phyloP scores from a whole-genome alignment of 1,140 invertebrate species.

The Calliphora vicina region DNA sequence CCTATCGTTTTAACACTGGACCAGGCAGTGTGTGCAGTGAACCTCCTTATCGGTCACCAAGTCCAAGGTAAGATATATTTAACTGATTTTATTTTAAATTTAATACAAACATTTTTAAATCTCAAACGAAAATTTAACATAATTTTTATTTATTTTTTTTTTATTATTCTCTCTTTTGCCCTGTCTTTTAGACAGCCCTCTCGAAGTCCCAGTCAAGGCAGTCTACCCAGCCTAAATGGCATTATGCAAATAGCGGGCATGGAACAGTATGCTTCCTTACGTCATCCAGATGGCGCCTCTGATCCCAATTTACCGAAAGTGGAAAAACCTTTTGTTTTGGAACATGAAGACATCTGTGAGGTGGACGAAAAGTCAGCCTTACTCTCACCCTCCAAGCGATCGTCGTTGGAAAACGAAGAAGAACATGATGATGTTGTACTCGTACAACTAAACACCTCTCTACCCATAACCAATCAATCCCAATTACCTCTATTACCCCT shows the following conservation, averaged over 20 bases:
- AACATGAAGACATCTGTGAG: slow-evolving; percentile 55
- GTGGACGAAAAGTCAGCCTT: slow-evolving; percentile 67
- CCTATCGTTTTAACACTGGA: slow-evolving; percentile 76
- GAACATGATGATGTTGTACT: neutral
- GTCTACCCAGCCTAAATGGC: slow-evolving; percentile 60
- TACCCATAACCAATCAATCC: slow-evolving; percentile 66
- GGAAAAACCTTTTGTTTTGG: slow-evolving; percentile 62
- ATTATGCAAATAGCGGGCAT: slow-evolving; percentile 70
- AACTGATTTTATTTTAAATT: slow-evolving; percentile 47
- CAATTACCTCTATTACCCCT: slow-evolving; percentile 57
- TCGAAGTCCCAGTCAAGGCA: slow-evolving; percentile 60
- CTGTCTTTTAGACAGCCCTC: slow-evolving; percentile 46
- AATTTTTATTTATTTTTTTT: neutral
- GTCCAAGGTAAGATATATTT: slow-evolving; percentile 56
- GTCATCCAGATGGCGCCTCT: slow-evolving; percentile 89
- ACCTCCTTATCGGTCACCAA: slow-evolving; percentile 62
- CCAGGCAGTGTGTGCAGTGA: slow-evolving; percentile 73
- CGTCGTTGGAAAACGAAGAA: slow-evolving; percentile 75
- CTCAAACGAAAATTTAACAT: slow-evolving; percentile 44
- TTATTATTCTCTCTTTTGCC: neutral
- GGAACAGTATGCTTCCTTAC: slow-evolving; percentile 70
- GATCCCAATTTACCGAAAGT: slow-evolving; percentile 86
- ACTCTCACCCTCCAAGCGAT: slow-evolving; percentile 63
- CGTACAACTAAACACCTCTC: slow-evolving; percentile 69
- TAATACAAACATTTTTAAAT: slow-evolving; percentile 23